Evolutionary conservation across 1,140 invertebrate species (phyloP), one percentile per base, ranked within the genome.

Genomic region (Micrasema longulum): DNA sequence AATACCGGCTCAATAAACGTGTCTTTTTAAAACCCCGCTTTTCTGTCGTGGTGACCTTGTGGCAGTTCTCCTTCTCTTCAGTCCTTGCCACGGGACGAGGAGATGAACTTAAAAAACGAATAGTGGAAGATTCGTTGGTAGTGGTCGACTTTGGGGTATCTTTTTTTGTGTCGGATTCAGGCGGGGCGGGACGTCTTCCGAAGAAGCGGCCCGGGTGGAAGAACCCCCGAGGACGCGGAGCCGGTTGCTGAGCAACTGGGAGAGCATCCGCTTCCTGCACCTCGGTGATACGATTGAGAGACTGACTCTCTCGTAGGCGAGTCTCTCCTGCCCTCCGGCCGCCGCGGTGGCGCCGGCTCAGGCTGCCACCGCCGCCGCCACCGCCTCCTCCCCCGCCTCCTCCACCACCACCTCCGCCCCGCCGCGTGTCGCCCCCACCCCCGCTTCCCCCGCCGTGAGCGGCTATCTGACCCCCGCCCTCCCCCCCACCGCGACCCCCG

Each of bases 211-310:
- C 64, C 0, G 74, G 71, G 48, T 76, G 70, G 43, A 76, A 76
- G 41, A 76, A 76, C 11, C 71, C 71, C 52, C 70, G 69, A 5
- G 52, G 38, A 9, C 71, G 55, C 6, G 69, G 74, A 45, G 67
- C n/a, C 5, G 52, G 69, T 16, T 38, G 57, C 1, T 41, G 55
- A n/a, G 60, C 60, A 12, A 11, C 38, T 9, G 77, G 76, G 69
- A 35, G 63, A 57, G 57, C 78, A 74, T 75, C 81, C 72, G 86
- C 86, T 82, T 92, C 91, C 77, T 91, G 90, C 12, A 91, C 91
- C 80, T 93, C 92, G 10, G 92, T 93, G 43, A 95, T 94, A 23
- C 92, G 87, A 79, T 95, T 93, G 20, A 95, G 80, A 7, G 92
- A 93, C 76, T 93, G 92, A 77, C 91, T 93, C 82, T 94, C 92